Evolutionary conservation across 2,888 invertebrate species (phyloP).

Genomic region (Neocrepidodera transversa): DNA sequence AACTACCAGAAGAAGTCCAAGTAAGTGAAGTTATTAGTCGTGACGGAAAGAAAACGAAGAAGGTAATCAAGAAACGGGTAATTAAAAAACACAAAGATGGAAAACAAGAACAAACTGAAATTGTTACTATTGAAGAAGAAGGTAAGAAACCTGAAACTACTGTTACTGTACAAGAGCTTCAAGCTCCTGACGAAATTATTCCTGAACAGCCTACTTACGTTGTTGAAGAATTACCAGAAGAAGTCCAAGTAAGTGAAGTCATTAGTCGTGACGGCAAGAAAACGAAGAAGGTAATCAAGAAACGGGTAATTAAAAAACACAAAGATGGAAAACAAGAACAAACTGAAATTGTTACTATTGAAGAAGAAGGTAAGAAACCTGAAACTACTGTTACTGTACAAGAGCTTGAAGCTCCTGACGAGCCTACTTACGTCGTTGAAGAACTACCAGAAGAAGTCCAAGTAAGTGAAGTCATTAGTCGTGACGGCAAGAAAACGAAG

Average conservation of each 20-base stretch:
- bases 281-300: constrained; percentile 44
- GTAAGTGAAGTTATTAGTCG: constrained; percentile 45
- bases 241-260: constrained; percentile 39
- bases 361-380: constrained; percentile 51
- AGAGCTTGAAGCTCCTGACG: constrained; percentile 36
- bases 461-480: constrained; percentile 46
- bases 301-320: constrained; percentile 35
- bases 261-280: constrained; percentile 41
- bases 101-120: constrained; percentile 60
- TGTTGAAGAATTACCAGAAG: constrained; percentile 47
- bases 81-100: constrained; percentile 59
- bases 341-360: constrained; percentile 52
- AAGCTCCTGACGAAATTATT: constrained; percentile 49
- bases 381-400: constrained; percentile 48
- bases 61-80: constrained; percentile 56
- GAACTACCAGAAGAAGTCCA: constrained; percentile 46
- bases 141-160: constrained; percentile 57
- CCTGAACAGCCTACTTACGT: constrained; percentile 44
- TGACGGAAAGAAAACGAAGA: constrained; percentile 41
- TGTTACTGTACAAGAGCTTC: constrained; percentile 46
- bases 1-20: constrained; percentile 57
- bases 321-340: constrained; percentile 50
- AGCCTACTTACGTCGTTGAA: constrained; percentile 37
- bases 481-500: constrained; percentile 47
- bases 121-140: constrained; percentile 59